Percentiles rank a stretch among this genome's conserved stretches.
phyloP scores from a whole-genome alignment of 2,888 invertebrate genomes.

The Microdon myrmicae region DNA sequence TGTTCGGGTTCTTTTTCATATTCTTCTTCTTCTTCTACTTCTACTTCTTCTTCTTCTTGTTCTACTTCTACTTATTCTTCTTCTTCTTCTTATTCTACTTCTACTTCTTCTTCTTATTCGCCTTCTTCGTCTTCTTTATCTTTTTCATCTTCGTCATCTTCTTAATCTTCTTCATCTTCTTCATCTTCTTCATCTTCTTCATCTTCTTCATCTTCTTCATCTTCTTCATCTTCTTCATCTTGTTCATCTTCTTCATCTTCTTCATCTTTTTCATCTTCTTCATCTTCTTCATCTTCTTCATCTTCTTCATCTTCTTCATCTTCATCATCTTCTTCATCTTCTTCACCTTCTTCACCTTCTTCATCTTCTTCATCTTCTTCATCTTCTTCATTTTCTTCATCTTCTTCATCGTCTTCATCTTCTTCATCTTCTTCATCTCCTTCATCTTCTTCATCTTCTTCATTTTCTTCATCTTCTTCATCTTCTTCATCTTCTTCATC shows the following conservation, averaged over 20 bases:
- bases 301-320: background rate
- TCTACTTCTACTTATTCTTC: too few relatives aligned
- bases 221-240: background rate
- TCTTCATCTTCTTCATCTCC: too few relatives aligned
- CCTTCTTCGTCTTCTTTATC: background rate
- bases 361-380: background rate
- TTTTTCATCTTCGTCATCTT: background rate
- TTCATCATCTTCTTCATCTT: background rate
- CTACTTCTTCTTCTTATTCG: constrained; percentile 3
- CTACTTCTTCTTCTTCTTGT: too few relatives aligned
- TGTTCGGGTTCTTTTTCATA: too few relatives aligned
- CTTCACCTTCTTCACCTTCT: background rate
- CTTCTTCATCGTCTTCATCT: background rate
- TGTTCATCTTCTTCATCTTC: background rate
- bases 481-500: background rate
- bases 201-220: background rate
- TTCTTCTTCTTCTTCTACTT: too few relatives aligned
- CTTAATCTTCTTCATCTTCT: background rate
- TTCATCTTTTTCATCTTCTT: background rate
- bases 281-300: background rate
- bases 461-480: too few relatives aligned
- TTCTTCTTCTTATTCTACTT: too few relatives aligned
- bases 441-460: too few relatives aligned
- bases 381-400: background rate
- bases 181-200: background rate